Percentiles rank a stretch among this genome's conserved stretches.
These are phyloP conservation scores for Panonychus citri DNA, from an alignment of 1,140 invertebrate species.

Conservation along the genomic window DNA sequence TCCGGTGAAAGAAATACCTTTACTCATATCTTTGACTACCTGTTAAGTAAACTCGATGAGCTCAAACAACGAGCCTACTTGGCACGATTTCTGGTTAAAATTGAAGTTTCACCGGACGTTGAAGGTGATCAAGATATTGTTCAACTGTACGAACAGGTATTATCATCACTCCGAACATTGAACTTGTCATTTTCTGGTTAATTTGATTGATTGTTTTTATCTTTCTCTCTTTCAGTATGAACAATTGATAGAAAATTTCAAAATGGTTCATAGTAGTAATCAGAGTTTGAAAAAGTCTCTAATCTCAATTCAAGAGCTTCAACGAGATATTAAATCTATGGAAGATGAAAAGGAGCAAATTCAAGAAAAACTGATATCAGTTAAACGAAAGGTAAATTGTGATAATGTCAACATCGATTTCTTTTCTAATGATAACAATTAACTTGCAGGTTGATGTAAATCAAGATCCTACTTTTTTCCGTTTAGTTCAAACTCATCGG, in stretches of 20 bases:
- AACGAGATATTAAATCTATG: conserved; percentile 53
- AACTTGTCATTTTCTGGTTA: neutral
- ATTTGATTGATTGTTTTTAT: neutral
- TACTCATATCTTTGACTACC: conserved; percentile 53
- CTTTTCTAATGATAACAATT: neutral
- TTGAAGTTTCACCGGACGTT: conserved; percentile 58
- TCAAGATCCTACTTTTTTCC: neutral
- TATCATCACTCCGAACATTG: neutral
- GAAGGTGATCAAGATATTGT: conserved; percentile 47
- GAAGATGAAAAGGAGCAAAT: conserved; percentile 58
- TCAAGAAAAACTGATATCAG: conserved; percentile 40
- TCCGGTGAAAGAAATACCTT: conserved; percentile 46
- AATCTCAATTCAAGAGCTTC: conserved; percentile 28
- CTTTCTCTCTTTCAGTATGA: conserved; percentile 32
- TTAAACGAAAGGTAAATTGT: conserved; percentile 33
- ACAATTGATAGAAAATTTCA: conserved; percentile 54
- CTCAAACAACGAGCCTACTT: conserved; percentile 57
- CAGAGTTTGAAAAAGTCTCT: conserved; percentile 36
- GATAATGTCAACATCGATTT: neutral
- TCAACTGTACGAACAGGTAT: conserved; percentile 38
- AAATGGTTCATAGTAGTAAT: conserved; percentile 46
- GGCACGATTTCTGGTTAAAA: conserved; percentile 42
- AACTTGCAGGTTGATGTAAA: neutral
- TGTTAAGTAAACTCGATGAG: conserved; percentile 41
- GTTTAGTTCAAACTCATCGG: neutral